These are phyloP conservation scores for Drosophila anomalata DNA, from an alignment of 2,888 invertebrate species.

Conservation along the genomic window DNA sequence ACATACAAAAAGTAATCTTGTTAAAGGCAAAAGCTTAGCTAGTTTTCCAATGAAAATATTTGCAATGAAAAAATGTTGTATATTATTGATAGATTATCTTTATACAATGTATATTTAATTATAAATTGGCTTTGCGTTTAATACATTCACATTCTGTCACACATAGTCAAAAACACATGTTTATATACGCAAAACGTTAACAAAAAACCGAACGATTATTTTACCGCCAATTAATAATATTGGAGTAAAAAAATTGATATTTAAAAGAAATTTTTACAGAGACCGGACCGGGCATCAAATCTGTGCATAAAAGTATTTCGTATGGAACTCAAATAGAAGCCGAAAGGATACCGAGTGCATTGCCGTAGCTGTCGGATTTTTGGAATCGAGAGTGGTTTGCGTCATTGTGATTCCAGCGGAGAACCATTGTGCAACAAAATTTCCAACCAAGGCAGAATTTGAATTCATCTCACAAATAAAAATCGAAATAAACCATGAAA, in stretches of 20 bases:
- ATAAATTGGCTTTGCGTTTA: too few species aligned
- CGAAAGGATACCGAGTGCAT: slow-evolving; percentile 60
- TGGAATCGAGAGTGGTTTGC: slow-evolving; percentile 17
- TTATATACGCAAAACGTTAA: too few species aligned
- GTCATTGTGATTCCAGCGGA: slow-evolving; percentile 53
- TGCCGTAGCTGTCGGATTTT: slow-evolving; percentile 39
- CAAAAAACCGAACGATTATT: too few species aligned
- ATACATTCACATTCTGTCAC: too few species aligned
- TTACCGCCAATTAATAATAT: background rate
- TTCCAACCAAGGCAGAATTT: slow-evolving; percentile 27
- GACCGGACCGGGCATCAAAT: slow-evolving; percentile 66
- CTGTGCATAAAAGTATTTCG: slow-evolving; percentile 82
- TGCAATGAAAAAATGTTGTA: too few species aligned
- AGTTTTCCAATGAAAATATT: too few species aligned
- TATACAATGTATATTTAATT: too few species aligned
- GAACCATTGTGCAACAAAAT: slow-evolving; percentile 34
- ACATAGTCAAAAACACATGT: too few species aligned
- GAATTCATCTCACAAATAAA: slow-evolving; percentile 9
- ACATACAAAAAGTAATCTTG: too few species aligned
- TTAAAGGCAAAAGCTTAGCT: too few species aligned
- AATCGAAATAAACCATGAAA: too few species aligned
- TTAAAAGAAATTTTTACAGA: slow-evolving; percentile 1
- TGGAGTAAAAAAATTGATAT: background rate
- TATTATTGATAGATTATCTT: too few species aligned
- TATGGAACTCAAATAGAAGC: slow-evolving; percentile 78